phyloP scores from a whole-genome alignment of 2,113 vertebrate species.

The Alethe castanea region DNA sequence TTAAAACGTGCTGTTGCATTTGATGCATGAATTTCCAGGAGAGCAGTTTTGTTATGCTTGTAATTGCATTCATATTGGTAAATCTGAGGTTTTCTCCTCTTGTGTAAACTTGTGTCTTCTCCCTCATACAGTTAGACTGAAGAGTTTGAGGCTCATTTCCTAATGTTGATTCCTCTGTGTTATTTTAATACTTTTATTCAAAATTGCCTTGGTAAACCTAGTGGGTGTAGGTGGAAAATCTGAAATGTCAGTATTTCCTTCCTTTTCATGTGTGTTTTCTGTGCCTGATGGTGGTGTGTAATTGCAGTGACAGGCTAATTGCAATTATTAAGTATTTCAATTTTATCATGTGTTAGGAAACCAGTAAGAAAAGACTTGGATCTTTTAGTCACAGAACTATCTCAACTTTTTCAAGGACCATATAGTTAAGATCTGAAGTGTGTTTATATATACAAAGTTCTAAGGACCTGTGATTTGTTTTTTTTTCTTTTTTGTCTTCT shows the following conservation, averaged over 20 bases:
- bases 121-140: not conserved
- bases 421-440: not conserved
- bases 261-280: not conserved
- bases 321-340: not conserved
- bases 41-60: not conserved
- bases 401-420: not conserved
- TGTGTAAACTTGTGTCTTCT: not conserved
- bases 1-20: not conserved
- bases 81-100: not conserved
- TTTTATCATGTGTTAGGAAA: not conserved
- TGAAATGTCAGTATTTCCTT: not conserved
- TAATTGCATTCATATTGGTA: not conserved
- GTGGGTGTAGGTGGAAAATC: not conserved
- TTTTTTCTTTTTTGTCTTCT: not conserved
- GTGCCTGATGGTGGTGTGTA: not conserved
- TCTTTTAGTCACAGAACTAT: not conserved
- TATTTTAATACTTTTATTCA: not conserved
- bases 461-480: not conserved
- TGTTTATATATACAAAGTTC: not conserved
- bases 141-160: not conserved
- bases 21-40: not conserved
- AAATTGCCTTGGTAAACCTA: not conserved
- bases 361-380: not conserved
- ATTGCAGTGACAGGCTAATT: not conserved
- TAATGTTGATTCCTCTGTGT: not conserved